Conservation (phyloP, 2,113 vertebrate species). For the Melanerpes formicivorus region DNA sequence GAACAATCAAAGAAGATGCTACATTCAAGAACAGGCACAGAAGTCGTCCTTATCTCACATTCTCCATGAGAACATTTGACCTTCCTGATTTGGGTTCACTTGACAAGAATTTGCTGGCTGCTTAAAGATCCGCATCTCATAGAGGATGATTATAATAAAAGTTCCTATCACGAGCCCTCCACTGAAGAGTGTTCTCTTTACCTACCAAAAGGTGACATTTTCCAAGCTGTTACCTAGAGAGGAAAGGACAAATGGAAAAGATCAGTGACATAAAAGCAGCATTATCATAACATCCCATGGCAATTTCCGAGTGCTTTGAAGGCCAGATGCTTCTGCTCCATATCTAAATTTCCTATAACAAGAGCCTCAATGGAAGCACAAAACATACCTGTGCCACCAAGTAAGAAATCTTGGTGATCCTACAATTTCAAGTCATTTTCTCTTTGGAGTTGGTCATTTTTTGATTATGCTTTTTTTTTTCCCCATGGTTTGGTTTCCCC, state of each 20-base stretch:
- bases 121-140: slow-evolving; percentile 52
- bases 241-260: slow-evolving; percentile 72
- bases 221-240: slow-evolving; percentile 71
- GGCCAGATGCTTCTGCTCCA: slow-evolving; percentile 58
- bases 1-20: slow-evolving; percentile 52
- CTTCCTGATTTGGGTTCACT: slow-evolving; percentile 63
- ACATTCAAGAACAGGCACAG: slow-evolving; percentile 32
- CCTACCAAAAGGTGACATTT: slow-evolving; percentile 65
- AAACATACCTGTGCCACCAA: not conserved
- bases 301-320: slow-evolving; percentile 68
- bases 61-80: slow-evolving; percentile 67
- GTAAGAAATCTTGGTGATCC: not conserved
- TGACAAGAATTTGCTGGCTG: slow-evolving; percentile 51
- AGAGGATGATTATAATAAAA: slow-evolving; percentile 26
- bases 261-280: slow-evolving; percentile 65
- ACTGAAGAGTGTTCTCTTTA: slow-evolving; percentile 40
- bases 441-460: slow-evolving; percentile 5
- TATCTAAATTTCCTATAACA: slow-evolving; percentile 61
- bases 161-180: slow-evolving; percentile 35
- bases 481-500: not conserved
- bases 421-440: slow-evolving; percentile 47
- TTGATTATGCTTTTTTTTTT: not conserved
- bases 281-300: slow-evolving; percentile 70
- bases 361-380: slow-evolving; percentile 22
- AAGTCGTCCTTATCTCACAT: slow-evolving; percentile 45